Evolutionary conservation across 2,113 vertebrate species (phyloP), one percentile per base, ranked within the genome.

Genomic region (Mesoclemmys tuberculata): DNA sequence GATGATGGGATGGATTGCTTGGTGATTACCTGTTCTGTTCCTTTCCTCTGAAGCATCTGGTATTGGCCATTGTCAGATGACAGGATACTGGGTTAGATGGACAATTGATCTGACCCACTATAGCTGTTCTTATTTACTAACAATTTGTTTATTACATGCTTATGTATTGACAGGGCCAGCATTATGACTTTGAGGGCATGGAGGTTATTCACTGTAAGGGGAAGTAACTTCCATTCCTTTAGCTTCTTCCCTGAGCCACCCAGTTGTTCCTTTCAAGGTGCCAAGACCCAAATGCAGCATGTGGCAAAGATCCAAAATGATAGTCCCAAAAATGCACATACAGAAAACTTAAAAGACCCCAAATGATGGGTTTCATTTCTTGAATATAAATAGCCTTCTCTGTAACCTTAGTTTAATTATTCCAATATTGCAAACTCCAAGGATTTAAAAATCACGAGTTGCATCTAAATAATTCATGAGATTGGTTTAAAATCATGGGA

Each of bases 141-240:
- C 38, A 56, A 82, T 44, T 38, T 85, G 46, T 41, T 75, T 44
- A 75, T 75, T 44, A 22, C 22, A 26, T 38, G 6, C 26, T 26
- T 75, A 44, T 13, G 11, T 49, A 46, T 64, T 1, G 21, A 27
- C 75, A 18, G 13, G n/a, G 19, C 6, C 38, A 6, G 9, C 0
- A 2, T 44, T 48, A 48, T 22, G 71, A 51, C 35, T 85, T 78
- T 86, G 26, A 64, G 6, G 75, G 79, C 0, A 0, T 54, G 19
- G 35, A 58, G 56, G 12, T 6, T 38, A 38, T 80, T 35, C 3
- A 0, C 21, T 29, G 13, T 35, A 51, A 74, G 26, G 78, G 5
- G 10, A 88, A 84, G 82, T 0, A 1, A 46, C 41, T 83, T 77
- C 41, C 24, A 46, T 77, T 77, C 24, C 74, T 77, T 46, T 77